Percentiles rank a stretch among this genome's conserved stretches.
Evolutionary conservation across 2,113 vertebrate species (phyloP).

Genomic region (Desmodus rotundus): DNA sequence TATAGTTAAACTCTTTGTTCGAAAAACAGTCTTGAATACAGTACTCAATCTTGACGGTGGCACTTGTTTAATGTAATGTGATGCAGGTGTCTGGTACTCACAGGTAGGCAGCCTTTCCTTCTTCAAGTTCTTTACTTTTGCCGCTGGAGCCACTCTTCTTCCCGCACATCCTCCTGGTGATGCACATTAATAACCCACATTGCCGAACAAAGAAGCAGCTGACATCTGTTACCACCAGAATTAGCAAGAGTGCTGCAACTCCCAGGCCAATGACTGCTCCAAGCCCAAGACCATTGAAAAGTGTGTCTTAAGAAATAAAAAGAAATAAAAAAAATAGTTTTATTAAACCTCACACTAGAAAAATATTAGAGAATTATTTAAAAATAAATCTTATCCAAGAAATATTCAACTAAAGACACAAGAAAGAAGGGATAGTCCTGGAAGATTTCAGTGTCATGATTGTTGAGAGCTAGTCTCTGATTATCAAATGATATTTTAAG

Average conservation of each 20-base stretch:
- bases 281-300: constrained; percentile 95
- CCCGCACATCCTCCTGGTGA: constrained; percentile 94
- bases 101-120: constrained; percentile 98
- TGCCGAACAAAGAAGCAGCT: constrained; percentile 98
- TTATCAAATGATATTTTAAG: not conserved
- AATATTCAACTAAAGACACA: not conserved
- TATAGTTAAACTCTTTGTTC: not conserved
- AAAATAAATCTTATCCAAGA: not conserved
- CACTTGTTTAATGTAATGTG: accelerated
- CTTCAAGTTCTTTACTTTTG: constrained; percentile 96
- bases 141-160: constrained; percentile 95
- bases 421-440: not conserved
- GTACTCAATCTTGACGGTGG: too few relatives aligned
- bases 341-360: not conserved
- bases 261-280: constrained; percentile 94
- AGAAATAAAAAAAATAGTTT: not conserved
- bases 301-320: constrained; percentile 88
- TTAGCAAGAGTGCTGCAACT: constrained; percentile 91
- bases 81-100: constrained; percentile 81
- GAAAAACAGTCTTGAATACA: not conserved
- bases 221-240: constrained; percentile 93
- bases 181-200: constrained; percentile 96
- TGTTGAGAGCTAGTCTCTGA: not conserved
- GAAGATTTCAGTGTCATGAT: not conserved
- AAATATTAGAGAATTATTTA: not conserved